Base-by-base conservation (phyloP, 2,888 invertebrate species). In the Oeneis ivallda region DNA sequence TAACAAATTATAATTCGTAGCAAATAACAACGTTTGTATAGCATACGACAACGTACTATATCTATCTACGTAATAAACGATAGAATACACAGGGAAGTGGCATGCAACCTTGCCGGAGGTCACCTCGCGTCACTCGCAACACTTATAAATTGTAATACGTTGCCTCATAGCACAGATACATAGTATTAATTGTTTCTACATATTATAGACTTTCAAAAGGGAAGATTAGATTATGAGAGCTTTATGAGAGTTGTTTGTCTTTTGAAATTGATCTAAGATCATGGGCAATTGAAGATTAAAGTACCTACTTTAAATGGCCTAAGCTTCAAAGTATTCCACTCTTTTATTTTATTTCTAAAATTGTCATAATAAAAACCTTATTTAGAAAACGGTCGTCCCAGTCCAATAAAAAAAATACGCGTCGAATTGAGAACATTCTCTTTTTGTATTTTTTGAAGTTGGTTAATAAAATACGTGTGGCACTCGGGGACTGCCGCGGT, bases 1-100 rank as follows among this genome's bases (percentile, higher is more conserved):
- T 13, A 41, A 41, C 54, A 56, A 39, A 56, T 13, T 19, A 56
- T 17, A 11, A 56, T 39, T 17, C 19, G 56, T 41, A 56, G 54
- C 54, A 54, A 53, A 47, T 39, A 50, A 50, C 34, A 68, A n/a
- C 70, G 71, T 66, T 68, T 70, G 71, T 69, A 72, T 74, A 73
- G 70, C 70, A 70, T 71, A 72, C 68, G 78, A 79, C 77, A 79
- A 78, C 77, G 77, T 76, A 79, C 78, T 79, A 77, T n/a, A 19
- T 52, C 52, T 67, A 71, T 53, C 34, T 75, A 79, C 73, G 81
- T 79, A 84, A 84, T 85, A 83, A 84, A 79, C 80, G 84, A 82
- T 82, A 82, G 84, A 85, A 84, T 79, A 88, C 83, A 90, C 81
- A 89, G 89, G 90, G 90, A 91, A 91, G 91, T 89, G 79, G 81